Percentiles rank a stretch among this genome's conserved stretches.
phyloP scores from a whole-genome alignment of 2,113 vertebrate species.

The Periophthalmus modestus region DNA sequence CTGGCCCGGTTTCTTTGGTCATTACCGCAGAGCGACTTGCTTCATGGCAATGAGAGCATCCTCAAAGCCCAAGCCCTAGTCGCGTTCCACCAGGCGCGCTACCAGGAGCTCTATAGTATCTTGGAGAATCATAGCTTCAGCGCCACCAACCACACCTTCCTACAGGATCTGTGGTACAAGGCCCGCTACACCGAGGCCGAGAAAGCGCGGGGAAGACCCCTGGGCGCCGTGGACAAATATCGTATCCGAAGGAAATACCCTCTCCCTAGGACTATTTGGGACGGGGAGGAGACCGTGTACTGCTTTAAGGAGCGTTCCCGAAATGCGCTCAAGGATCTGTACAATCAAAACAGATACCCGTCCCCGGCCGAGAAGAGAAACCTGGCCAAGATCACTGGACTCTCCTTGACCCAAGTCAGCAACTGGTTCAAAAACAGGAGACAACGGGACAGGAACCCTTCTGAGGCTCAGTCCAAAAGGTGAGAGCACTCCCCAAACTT shows the following conservation, averaged over 20 bases:
- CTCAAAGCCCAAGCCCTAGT: conserved; percentile 97
- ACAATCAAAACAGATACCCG: conserved; percentile 96
- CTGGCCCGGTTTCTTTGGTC: conserved; percentile 98
- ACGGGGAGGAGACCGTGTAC: conserved; percentile 99
- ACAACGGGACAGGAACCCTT: conserved; percentile 96
- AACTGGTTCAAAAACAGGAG: conserved; percentile 99
- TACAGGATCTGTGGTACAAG: conserved; percentile 99
- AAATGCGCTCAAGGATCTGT: conserved; percentile 98
- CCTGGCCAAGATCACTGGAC: conserved; percentile 97
- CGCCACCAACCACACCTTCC: conserved; percentile 91
- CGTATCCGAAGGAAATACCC: conserved; percentile 97
- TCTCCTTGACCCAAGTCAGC: conserved; percentile 99
- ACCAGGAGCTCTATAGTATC: conserved; percentile 96
- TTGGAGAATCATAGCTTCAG: conserved; percentile 97
- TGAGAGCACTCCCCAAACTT: conserved; percentile 66
- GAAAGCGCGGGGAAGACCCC: conserved; percentile 93
- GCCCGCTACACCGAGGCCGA: conserved; percentile 98
- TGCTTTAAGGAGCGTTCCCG: conserved; percentile 99
- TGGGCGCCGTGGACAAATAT: conserved; percentile 99
- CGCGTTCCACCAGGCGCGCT: conserved; percentile 96
- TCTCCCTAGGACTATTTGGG: conserved; percentile 98
- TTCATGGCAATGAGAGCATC: conserved; percentile 98
- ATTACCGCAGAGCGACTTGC: conserved; percentile 93
- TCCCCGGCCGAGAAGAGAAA: conserved; percentile 96
- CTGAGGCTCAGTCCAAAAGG: conserved; percentile 97